Conservation (phyloP, 2,888 invertebrate species). For the Ennomos erosarius region DNA sequence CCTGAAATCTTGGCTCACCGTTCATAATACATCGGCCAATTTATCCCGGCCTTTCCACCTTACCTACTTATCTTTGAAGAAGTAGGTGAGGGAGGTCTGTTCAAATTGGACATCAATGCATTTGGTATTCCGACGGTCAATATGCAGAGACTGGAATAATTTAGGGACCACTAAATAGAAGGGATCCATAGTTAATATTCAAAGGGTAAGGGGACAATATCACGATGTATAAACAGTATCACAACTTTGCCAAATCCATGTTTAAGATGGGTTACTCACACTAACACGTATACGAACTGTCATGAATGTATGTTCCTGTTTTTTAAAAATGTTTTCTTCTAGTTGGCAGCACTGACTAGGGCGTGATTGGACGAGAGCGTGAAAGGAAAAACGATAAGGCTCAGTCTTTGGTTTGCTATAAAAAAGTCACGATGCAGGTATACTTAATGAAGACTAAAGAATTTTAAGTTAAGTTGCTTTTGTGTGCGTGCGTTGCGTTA, state of each 20-base stretch:
- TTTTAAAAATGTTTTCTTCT: too few relatives aligned
- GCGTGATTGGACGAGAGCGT: too few relatives aligned
- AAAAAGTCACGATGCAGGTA: too few relatives aligned
- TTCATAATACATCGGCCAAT: slow-evolving; percentile 46
- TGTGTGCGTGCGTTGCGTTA: too few relatives aligned
- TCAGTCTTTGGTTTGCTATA: too few relatives aligned
- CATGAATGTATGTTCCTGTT: background rate
- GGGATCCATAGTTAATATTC: slow-evolving; percentile 75
- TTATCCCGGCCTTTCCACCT: slow-evolving; percentile 29
- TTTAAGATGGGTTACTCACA: background rate
- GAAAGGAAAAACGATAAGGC: too few relatives aligned
- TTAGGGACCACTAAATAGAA: slow-evolving; percentile 74
- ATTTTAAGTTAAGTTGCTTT: too few relatives aligned
- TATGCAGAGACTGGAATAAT: slow-evolving; percentile 74
- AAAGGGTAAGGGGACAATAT: slow-evolving; percentile 70
- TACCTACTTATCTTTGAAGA: slow-evolving; percentile 11
- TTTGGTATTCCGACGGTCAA: slow-evolving; percentile 69
- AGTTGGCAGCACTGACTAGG: too few relatives aligned
- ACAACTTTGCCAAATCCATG: background rate
- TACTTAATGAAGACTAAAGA: too few relatives aligned
- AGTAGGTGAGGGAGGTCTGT: slow-evolving; percentile 38
- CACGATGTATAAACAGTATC: slow-evolving; percentile 13
- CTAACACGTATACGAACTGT: background rate
- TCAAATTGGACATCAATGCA: slow-evolving; percentile 48
- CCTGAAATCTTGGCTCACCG: slow-evolving; percentile 42